Evolutionary conservation across 2,113 vertebrate species (phyloP), one percentile per base, ranked within the genome.

Genomic region (Leptosomus discolor): DNA sequence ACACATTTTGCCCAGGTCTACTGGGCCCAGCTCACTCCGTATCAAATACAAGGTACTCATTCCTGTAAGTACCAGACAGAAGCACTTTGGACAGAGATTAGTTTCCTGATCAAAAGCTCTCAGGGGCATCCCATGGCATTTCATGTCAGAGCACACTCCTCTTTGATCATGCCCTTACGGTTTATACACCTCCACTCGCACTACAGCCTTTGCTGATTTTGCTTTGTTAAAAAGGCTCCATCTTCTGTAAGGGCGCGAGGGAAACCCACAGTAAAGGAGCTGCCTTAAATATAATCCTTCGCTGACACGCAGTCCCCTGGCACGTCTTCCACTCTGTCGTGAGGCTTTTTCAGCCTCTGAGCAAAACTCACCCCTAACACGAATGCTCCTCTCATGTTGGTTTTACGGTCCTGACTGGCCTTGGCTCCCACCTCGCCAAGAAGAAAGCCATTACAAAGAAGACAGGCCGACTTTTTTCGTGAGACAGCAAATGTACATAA

Each of bases 301-400:
- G 26, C 29, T 3, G 1, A 41, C 0, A 0, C 13, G 60, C 51
- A 36, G 26, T 8, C 77, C 16, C 39, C 70, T 29, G 30, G 21
- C 15, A 82, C 0, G 0, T 13, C 43, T 63, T 37, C 78, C 56
- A 26, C 56, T 63, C 88, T 0, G 0, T 3, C 50, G 43, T 5
- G 63, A 53, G 2, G n/a, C 13, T 34, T 50, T 45, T 37, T 26
- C 2, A 6, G 69, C 16, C 41, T 82, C 82, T n/a, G 20, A 82
- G 36, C 2, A 1, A 76, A 73, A 48, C 1, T 1, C 15, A 45
- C 13, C 18, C 43, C 48, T 36, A 67, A 60, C 1, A 0, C 21
- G 26, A 48, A 11, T 3, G 29, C 41, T 67, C 41, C 41, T 53
- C 30, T 71, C 14, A 4, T 1, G 8, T 8, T 79, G 50, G 34